These are phyloP conservation scores for Spongilla lacustris DNA, from an alignment of 37 sponge, comb jelly and placozoan species.

Conservation along the genomic window DNA sequence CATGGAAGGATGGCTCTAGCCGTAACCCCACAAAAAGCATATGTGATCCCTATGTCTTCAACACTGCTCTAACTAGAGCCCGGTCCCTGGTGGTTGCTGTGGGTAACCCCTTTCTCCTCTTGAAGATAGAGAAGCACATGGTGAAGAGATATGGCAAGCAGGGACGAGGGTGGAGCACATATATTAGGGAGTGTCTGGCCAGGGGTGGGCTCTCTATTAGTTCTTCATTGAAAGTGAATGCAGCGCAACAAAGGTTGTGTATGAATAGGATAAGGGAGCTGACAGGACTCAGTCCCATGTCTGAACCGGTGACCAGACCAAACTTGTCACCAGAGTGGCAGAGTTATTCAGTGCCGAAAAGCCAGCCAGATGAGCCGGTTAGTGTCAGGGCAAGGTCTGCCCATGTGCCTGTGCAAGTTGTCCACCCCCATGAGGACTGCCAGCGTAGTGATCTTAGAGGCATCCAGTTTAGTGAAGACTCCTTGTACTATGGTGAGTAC, in stretches of 20 bases:
- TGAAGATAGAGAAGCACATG: conserved; percentile 50
- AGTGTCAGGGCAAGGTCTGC: no score
- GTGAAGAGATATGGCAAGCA: conserved; percentile 9
- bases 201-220: background rate
- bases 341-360: background rate
- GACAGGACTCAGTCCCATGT: background rate
- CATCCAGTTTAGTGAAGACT: no score
- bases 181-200: conserved; percentile 30
- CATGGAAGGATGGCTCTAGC: conserved; percentile 22
- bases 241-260: background rate
- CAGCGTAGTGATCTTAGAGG: no score
- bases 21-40: conserved; percentile 69
- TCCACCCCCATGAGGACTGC: no score
- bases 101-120: conserved; percentile 73
- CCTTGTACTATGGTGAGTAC: no score
- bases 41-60: conserved; percentile 63
- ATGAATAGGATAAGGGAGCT: background rate
- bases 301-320: background rate
- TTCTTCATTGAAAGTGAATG: background rate
- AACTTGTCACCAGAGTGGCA: background rate
- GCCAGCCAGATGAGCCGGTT: background rate
- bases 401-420: no score
- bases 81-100: conserved; percentile 65
- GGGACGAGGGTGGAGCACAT: conserved; percentile 44
- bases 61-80: conserved; percentile 74